Percentiles rank a stretch among this genome's conserved stretches.
Conservation (phyloP, 2,113 vertebrate species). For the Myotis yumanensis region DNA sequence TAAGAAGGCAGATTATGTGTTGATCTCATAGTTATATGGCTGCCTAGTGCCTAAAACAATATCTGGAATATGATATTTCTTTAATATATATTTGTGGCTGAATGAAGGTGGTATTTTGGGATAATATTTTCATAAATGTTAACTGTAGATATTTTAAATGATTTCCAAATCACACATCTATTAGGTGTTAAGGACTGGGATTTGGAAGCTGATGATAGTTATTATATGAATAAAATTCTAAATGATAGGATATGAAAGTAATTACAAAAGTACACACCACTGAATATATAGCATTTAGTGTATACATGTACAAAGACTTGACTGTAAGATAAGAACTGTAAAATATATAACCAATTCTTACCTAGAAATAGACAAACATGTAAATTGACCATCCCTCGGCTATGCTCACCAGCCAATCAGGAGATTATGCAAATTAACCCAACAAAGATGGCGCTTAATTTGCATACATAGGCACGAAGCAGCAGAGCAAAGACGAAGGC, state of each 20-base stretch:
- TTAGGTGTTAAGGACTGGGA: background rate
- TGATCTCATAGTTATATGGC: background rate
- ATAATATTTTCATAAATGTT: background rate
- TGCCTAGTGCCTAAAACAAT: background rate
- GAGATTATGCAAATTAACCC: too few species aligned
- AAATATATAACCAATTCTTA: background rate
- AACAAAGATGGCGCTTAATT: too few species aligned
- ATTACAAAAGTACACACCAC: background rate
- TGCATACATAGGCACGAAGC: too few species aligned
- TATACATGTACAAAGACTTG: background rate
- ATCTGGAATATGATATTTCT: background rate
- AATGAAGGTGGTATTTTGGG: background rate
- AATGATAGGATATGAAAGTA: background rate
- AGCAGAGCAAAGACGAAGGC: too few species aligned
- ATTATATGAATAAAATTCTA: background rate
- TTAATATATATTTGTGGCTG: background rate
- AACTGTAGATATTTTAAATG: background rate
- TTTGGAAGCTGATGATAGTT: background rate
- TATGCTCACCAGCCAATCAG: too few species aligned
- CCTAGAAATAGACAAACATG: too few species aligned
- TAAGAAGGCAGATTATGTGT: background rate
- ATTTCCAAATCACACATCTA: background rate
- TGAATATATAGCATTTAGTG: background rate
- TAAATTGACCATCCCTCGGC: too few species aligned
- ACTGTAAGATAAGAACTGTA: background rate